These are phyloP conservation scores for Hormiphora californensis DNA, from an alignment of 37 sponge, comb jelly and placozoan genomes.

Conservation along the genomic window DNA sequence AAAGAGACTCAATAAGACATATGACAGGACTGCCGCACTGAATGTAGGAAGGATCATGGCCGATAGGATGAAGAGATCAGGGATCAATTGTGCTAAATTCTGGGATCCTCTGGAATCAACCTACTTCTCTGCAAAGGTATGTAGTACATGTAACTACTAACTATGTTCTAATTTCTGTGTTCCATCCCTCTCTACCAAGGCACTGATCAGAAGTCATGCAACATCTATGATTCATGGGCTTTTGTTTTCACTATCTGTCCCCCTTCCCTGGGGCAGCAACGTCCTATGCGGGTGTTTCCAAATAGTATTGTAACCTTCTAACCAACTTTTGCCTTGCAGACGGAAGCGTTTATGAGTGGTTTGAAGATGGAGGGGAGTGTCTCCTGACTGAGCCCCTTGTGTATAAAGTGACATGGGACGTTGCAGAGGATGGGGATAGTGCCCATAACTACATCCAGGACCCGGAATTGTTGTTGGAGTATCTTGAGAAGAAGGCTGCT, in stretches of 20 bases:
- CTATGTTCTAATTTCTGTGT: no score
- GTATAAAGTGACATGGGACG: background rate
- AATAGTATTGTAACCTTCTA: no score
- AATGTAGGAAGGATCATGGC: slow-evolving; percentile 1
- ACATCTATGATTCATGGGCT: no score
- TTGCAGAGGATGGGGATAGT: slow-evolving; percentile 24
- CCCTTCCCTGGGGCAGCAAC: no score
- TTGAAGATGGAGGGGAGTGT: slow-evolving; percentile 50
- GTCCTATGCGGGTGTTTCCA: no score
- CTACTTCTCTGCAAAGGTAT: background rate
- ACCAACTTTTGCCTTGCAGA: no score
- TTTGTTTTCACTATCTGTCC: no score
- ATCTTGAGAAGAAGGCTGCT: background rate
- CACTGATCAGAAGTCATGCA: no score
- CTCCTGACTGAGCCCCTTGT: background rate
- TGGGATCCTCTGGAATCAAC: background rate
- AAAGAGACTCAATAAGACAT: background rate
- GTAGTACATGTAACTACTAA: no score
- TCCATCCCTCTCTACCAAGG: no score
- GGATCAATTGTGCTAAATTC: background rate
- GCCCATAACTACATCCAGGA: slow-evolving; percentile 7
- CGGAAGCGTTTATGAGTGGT: slow-evolving; percentile 37
- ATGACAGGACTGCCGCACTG: slow-evolving; percentile 29
- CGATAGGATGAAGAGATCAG: slow-evolving; percentile 17
- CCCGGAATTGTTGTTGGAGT: background rate